A percentile compares a stretch with the other conserved stretches of the same genome.
Conservation (phyloP, 2,797 vertebrate genomes). For the Tympanoctomys barrerae region DNA sequence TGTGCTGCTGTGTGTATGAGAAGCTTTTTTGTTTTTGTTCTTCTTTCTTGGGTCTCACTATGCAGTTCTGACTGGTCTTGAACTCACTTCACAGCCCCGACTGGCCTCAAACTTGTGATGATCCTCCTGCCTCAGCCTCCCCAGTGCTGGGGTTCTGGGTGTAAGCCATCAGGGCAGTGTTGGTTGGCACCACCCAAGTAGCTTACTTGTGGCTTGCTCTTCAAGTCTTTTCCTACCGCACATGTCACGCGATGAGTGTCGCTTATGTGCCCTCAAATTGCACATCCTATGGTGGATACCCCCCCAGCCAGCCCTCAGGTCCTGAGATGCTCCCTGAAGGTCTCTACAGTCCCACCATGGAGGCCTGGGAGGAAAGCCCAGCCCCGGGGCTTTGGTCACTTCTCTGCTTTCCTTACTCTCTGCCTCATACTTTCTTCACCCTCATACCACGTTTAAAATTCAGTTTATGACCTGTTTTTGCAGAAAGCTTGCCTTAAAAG, state of each 20-base stretch:
- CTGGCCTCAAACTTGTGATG: not conserved
- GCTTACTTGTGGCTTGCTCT: not conserved
- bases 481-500: not conserved
- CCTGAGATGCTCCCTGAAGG: not conserved
- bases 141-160: not conserved
- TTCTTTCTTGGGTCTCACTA: not conserved
- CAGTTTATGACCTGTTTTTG: not conserved
- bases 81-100: not conserved
- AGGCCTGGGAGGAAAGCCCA: not conserved
- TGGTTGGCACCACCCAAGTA: not conserved
- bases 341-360: not conserved
- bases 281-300: rapidly evolving
- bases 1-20: not conserved
- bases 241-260: rapidly evolving
- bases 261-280: not conserved
- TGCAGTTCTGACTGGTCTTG: not conserved
- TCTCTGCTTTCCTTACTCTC: not conserved
- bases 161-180: not conserved
- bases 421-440: not conserved
- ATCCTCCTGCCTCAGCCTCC: not conserved
- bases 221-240: not conserved
- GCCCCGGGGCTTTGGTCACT: not conserved
- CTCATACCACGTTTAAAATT: not conserved
- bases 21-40: not conserved
- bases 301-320: not conserved